A percentile compares a stretch with the other conserved stretches of the same genome.
Evolutionary conservation across 2,888 invertebrate genomes (phyloP).

Genomic region (Hoplodrina blanda): DNA sequence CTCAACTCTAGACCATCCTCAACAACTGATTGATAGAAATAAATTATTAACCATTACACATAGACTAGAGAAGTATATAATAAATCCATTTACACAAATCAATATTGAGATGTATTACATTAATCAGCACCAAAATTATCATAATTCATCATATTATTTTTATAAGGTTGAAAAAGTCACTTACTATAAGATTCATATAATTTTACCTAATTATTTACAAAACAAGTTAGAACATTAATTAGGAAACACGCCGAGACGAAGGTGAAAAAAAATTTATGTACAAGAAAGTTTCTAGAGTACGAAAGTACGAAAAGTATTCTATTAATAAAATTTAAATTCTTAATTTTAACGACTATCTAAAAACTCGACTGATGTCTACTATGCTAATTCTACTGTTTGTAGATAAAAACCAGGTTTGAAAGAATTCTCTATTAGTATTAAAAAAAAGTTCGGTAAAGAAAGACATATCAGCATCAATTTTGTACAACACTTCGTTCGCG

Average conservation of each 20-base stretch:
- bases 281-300: constrained; percentile 40
- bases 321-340: constrained; percentile 29
- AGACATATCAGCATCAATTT: constrained; percentile 17
- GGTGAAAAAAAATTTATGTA: constrained; percentile 26
- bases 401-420: constrained; percentile 16
- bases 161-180: constrained; percentile 60
- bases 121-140: constrained; percentile 66
- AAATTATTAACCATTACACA: constrained; percentile 47
- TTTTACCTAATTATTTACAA: constrained; percentile 60
- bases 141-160: constrained; percentile 50
- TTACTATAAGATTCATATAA: constrained; percentile 52
- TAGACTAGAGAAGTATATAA: constrained; percentile 59
- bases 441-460: constrained; percentile 17
- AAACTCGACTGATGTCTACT: constrained; percentile 26
- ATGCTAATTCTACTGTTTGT: constrained; percentile 13
- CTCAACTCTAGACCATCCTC: constrained; percentile 31
- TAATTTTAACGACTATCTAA: constrained; percentile 56
- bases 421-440: neutral
- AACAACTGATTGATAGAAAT: constrained; percentile 41
- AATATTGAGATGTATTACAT: constrained; percentile 60
- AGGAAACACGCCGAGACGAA: constrained; percentile 50
- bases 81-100: constrained; percentile 54
- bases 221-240: constrained; percentile 46
- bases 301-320: constrained; percentile 48
- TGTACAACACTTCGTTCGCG: neutral